A percentile compares a stretch with the other conserved stretches of the same genome.
phyloP scores from a whole-genome alignment of 2,888 invertebrate genomes.

The Sycophila texana region DNA sequence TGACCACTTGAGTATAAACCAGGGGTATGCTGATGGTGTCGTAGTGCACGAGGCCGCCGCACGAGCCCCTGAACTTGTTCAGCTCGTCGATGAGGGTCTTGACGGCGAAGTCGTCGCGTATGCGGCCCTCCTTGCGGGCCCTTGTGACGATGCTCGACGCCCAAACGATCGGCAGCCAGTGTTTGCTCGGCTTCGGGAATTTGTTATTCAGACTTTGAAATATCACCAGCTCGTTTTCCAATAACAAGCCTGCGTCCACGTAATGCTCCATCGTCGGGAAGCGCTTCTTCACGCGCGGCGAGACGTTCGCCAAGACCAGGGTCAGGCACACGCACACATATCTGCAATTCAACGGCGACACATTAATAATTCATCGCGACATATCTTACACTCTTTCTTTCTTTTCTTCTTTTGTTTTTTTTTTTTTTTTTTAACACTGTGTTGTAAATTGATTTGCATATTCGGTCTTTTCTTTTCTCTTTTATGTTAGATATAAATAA shows the following conservation, averaged over 20 bases:
- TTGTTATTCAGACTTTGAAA: constrained; percentile 87
- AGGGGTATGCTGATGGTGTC: constrained; percentile 78
- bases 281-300: constrained; percentile 91
- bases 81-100: constrained; percentile 86
- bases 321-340: constrained; percentile 88
- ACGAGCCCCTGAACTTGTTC: constrained; percentile 78
- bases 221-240: constrained; percentile 88
- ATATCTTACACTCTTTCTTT: no score
- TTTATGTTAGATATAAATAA: no score
- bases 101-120: constrained; percentile 93
- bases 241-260: constrained; percentile 88
- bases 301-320: constrained; percentile 90
- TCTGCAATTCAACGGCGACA: constrained; percentile 59
- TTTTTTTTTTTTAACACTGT: no score
- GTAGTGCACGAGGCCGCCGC: constrained; percentile 77
- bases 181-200: constrained; percentile 90
- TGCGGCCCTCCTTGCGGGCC: constrained; percentile 92
- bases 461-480: no score
- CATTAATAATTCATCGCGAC: background rate
- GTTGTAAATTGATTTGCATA: no score
- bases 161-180: constrained; percentile 95
- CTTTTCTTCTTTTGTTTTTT: no score
- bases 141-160: constrained; percentile 92
- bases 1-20: constrained; percentile 85
- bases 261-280: constrained; percentile 90